These are phyloP conservation scores for Tokudaia tokunoshimensis DNA, from an alignment of 2,797 vertebrate genomes.

Conservation along the genomic window DNA sequence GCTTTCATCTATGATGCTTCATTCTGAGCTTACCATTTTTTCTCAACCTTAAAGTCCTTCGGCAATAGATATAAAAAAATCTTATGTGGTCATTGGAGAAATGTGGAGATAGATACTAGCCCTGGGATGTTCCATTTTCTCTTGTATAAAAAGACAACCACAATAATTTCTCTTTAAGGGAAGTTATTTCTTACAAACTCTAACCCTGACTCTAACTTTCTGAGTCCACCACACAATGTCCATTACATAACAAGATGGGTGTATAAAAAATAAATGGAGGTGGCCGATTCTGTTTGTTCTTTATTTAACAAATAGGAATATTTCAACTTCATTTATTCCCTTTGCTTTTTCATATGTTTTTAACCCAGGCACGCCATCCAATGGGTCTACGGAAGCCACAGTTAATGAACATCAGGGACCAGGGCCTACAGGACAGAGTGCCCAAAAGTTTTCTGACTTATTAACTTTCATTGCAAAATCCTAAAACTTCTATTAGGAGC, in stretches of 20 bases:
- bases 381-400: background rate
- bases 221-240: background rate
- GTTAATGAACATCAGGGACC: background rate
- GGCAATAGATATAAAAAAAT: background rate
- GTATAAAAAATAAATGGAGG: background rate
- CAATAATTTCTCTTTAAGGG: background rate
- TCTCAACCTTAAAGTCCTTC: background rate
- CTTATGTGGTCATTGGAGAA: background rate
- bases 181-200: background rate
- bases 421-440: background rate
- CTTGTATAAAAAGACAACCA: background rate
- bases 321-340: background rate
- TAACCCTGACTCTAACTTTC: background rate
- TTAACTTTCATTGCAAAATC: constrained; percentile 10
- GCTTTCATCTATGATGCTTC: background rate
- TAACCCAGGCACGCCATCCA: background rate
- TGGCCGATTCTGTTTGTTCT: background rate
- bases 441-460: constrained; percentile 25
- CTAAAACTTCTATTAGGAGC: background rate
- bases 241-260: background rate
- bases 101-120: background rate
- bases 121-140: background rate
- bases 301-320: background rate
- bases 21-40: background rate
- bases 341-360: constrained; percentile 14